A percentile compares a stretch with the other conserved stretches of the same genome.
Conservation (phyloP, 1,140 invertebrate genomes). For the Psix sp. region DNA sequence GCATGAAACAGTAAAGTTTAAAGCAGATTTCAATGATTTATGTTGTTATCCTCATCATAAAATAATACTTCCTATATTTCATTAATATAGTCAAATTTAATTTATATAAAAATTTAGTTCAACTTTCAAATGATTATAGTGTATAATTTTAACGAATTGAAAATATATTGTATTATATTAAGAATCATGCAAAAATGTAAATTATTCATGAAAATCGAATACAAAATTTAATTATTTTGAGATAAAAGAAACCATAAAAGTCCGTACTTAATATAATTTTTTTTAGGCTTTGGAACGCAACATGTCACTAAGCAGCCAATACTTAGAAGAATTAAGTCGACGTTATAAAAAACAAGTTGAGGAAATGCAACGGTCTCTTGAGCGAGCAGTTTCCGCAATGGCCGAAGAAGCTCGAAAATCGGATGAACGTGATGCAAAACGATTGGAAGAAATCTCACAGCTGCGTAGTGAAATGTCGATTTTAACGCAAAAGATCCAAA, state of each 20-base stretch:
- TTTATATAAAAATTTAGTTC: too few relatives aligned
- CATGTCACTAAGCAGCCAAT: slow-evolving; percentile 96
- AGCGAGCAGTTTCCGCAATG: slow-evolving; percentile 87
- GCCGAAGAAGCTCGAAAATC: slow-evolving; percentile 84
- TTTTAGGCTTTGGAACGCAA: slow-evolving; percentile 92
- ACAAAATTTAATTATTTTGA: too few relatives aligned
- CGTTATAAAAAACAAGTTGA: slow-evolving; percentile 97
- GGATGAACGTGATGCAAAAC: slow-evolving; percentile 83
- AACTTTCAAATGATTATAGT: too few relatives aligned
- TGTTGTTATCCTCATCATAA: background rate
- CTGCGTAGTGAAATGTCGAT: slow-evolving; percentile 80
- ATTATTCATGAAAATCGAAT: too few relatives aligned
- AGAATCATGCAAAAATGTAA: too few relatives aligned
- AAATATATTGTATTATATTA: too few relatives aligned
- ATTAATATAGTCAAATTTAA: too few relatives aligned
- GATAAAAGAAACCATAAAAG: too few relatives aligned
- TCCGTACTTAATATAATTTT: slow-evolving; percentile 61
- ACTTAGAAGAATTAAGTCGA: slow-evolving; percentile 94
- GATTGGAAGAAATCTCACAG: slow-evolving; percentile 80
- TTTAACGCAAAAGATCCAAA: slow-evolving; percentile 78
- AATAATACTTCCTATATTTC: too few relatives aligned
- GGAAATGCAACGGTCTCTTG: slow-evolving; percentile 91
- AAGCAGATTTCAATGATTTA: slow-evolving; percentile 23
- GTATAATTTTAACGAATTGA: too few relatives aligned
- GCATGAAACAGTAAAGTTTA: slow-evolving; percentile 26